These are phyloP conservation scores for Pseudachorutes palmiensis DNA, from an alignment of 1,140 invertebrate species.

Conservation along the genomic window DNA sequence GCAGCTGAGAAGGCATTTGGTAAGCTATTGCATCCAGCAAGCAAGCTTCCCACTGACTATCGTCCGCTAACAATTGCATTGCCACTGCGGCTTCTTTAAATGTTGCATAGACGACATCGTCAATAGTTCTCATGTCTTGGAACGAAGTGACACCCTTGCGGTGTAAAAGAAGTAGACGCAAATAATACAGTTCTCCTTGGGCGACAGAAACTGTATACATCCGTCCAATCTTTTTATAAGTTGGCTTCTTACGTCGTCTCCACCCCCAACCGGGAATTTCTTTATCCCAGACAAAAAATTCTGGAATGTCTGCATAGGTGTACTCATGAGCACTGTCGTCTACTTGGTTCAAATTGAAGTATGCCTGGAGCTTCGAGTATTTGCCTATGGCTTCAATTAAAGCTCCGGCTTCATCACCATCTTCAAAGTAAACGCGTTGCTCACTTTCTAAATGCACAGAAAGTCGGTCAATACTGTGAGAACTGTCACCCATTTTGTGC, in stretches of 20 bases:
- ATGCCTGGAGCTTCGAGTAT: constrained; percentile 35
- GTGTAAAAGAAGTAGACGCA: constrained; percentile 23
- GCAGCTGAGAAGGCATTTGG: constrained; percentile 13
- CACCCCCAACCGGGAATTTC: constrained; percentile 21
- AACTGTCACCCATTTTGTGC: constrained; percentile 34
- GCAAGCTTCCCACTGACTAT: constrained; percentile 11
- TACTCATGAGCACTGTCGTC: constrained; percentile 2
- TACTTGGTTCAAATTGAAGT: constrained; percentile 19
- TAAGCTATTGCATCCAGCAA: not conserved
- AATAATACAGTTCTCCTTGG: constrained; percentile 6
- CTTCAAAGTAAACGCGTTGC: constrained; percentile 40
- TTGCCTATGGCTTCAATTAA: constrained; percentile 10
- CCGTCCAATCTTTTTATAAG: constrained; percentile 5
- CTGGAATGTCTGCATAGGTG: constrained; percentile 30
- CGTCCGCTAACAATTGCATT: constrained; percentile 6
- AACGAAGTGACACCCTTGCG: constrained; percentile 36
- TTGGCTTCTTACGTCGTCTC: constrained; percentile 18
- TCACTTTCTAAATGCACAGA: constrained; percentile 47
- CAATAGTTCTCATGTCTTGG: constrained; percentile 26
- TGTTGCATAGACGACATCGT: constrained; percentile 17
- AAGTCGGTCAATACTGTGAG: constrained; percentile 42
- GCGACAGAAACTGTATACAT: constrained; percentile 13
- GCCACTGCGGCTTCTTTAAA: constrained; percentile 25
- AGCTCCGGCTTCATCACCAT: constrained; percentile 28
- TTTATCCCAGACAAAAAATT: constrained; percentile 24